Evolutionary conservation across 2,797 vertebrate genomes (phyloP), one percentile per base, ranked within the genome.

Genomic region (Cossypha polioptera): DNA sequence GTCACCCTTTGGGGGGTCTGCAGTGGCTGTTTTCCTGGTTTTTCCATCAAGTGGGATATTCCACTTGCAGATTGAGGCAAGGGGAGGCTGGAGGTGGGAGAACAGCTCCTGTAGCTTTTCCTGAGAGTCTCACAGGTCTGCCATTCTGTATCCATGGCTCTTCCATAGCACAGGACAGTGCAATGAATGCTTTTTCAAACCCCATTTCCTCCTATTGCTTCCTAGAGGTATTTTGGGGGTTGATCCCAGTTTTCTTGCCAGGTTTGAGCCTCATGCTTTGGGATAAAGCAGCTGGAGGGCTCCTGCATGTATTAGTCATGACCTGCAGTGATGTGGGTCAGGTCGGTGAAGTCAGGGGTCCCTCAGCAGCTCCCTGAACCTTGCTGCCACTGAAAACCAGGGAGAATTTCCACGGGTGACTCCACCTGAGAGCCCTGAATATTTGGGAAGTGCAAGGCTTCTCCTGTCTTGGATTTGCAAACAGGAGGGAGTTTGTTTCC

Each of bases 31-130:
- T 73, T 24, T 17, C 25, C 75, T 79, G 63, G 1, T 78, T 76
- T 76, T 88, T 78, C 58, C 10, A 7, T 47, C 38, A 26, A 79
- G 5, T 5, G 6, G 55, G 85, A 26, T 16, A 53, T 17, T 24
- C 17, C 0, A 0, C 55, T 54, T 8, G 35, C 36, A 13, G 10
- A 54, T 22, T 1, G 29, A 42, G 65, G 29, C 2, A 7, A 57
- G 47, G 36, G 33, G 45, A 75, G 43, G 73, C 43, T 67, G 40
- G 53, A 74, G 66, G 13, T 3, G 6, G 42, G 48, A 40, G 42
- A 69, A 47, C 4, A 11, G n/a, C 15, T 58, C 35, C 29, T 1
- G 3, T 15, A 48, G 53, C 33, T 71, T 72, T 63, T 53, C 6
- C 3, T 16, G 57, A 48, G 55, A 48, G 7, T 86, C 42, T 71